phyloP scores from a whole-genome alignment of 2,888 invertebrate genomes.

The Atrina japonica region DNA sequence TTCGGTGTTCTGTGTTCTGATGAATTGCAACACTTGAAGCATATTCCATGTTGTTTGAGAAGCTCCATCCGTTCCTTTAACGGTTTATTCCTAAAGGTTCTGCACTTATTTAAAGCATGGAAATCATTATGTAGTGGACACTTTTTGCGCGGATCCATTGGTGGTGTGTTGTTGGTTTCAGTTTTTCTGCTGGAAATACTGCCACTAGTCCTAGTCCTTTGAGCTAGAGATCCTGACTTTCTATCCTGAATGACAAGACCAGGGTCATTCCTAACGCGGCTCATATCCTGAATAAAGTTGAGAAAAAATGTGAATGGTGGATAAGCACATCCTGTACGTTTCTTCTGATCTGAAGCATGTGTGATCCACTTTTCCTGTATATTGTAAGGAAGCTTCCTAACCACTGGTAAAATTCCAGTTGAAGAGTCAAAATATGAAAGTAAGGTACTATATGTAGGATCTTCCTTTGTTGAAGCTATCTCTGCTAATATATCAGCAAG shows the following conservation, averaged over 20 bases:
- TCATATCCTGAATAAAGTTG: slow-evolving; percentile 19
- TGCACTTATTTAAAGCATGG: slow-evolving; percentile 30
- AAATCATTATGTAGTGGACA: slow-evolving; percentile 22
- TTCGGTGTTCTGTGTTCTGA: slow-evolving; percentile 10
- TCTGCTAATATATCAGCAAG: slow-evolving; percentile 8
- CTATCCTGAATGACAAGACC: slow-evolving; percentile 8
- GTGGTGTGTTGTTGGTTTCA: background rate
- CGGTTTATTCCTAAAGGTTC: slow-evolving; percentile 16
- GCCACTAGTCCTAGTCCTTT: background rate
- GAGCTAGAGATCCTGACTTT: background rate
- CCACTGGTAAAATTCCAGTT: slow-evolving; percentile 10
- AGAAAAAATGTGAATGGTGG: slow-evolving; percentile 29
- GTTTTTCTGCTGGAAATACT: background rate
- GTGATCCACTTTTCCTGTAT: slow-evolving; percentile 21
- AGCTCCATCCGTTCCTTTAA: slow-evolving; percentile 9
- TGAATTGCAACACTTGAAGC: slow-evolving; percentile 29
- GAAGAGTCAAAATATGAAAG: slow-evolving; percentile 21
- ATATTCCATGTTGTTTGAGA: slow-evolving; percentile 4
- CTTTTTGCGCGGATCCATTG: background rate
- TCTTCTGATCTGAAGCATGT: slow-evolving; percentile 20
- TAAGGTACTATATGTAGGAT: slow-evolving; percentile 5
- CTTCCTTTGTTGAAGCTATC: slow-evolving; percentile 9
- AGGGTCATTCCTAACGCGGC: slow-evolving; percentile 19
- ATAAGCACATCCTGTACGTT: background rate
- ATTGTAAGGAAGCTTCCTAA: slow-evolving; percentile 10